Evolutionary conservation across 2,797 vertebrate genomes (phyloP).

Genomic region (Urocyon cinereoargenteus): DNA sequence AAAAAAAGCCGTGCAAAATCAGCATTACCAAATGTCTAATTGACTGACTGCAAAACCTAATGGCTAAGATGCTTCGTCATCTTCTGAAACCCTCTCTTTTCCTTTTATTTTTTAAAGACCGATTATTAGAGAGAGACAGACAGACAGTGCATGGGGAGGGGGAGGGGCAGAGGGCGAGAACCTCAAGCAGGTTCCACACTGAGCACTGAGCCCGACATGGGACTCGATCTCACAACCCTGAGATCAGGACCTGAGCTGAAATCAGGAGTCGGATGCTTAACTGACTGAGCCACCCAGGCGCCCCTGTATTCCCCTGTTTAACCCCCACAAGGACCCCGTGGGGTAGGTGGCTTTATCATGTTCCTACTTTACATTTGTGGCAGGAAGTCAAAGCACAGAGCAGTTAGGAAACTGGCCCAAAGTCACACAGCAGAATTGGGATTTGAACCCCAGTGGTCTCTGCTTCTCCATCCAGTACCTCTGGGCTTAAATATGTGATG

Average conservation of each 20-base stretch:
- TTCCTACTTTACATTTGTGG: background rate
- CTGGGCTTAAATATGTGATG: accelerated
- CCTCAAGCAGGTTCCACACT: background rate
- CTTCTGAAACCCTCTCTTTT: background rate
- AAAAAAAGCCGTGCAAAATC: accelerated
- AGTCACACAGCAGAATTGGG: background rate
- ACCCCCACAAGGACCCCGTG: background rate
- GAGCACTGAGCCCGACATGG: accelerated
- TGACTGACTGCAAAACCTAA: background rate
- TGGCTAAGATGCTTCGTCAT: accelerated
- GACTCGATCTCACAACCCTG: background rate
- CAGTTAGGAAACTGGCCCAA: background rate
- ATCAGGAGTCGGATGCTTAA: background rate
- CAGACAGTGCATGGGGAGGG: background rate
- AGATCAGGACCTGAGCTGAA: background rate
- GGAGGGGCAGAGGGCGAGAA: background rate
- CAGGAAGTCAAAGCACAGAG: slow-evolving; percentile 8
- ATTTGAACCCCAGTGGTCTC: background rate
- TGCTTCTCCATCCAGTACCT: background rate
- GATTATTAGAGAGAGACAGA: background rate
- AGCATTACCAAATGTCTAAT: background rate
- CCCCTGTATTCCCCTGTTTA: background rate
- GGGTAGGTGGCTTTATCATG: background rate
- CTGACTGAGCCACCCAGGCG: too few species aligned
- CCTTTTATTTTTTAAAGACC: background rate